Conservation (phyloP, 30 jellyfish, hydroid and myxozoan genomes). For the Turritopsis dohrnii region DNA sequence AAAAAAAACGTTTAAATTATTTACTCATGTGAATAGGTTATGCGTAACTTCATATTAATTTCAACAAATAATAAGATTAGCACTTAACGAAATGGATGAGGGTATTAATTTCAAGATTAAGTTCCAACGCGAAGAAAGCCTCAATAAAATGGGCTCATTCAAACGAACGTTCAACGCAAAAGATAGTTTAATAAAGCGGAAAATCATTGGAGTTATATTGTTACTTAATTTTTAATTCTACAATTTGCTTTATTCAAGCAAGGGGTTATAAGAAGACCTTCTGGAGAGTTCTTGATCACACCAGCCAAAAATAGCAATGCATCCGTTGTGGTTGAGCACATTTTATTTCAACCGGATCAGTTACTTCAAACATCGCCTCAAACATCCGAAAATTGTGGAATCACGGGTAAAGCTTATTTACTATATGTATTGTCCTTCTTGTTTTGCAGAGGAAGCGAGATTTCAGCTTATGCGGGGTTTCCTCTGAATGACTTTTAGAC, state of each 20-base stretch:
- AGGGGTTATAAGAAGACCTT: conserved; percentile 43
- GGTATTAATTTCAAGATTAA: no score
- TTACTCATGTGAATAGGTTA: no score
- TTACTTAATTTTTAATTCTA: background rate
- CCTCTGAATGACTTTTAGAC: background rate
- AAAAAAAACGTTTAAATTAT: no score
- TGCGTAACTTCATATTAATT: no score
- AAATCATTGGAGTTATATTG: no score
- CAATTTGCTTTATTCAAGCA: conserved; percentile 34
- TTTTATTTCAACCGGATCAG: conserved; percentile 15
- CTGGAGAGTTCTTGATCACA: conserved; percentile 44
- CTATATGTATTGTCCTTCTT: background rate
- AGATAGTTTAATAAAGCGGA: no score
- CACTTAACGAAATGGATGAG: no score
- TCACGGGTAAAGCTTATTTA: background rate
- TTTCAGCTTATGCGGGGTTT: conserved; percentile 1
- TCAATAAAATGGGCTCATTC: no score
- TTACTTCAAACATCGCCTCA: background rate
- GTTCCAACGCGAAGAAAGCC: no score
- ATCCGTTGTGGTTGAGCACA: conserved; percentile 29
- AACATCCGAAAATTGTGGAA: background rate
- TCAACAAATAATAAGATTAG: no score
- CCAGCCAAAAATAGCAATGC: conserved; percentile 29
- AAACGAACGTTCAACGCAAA: no score
- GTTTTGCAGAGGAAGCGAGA: conserved; percentile 9